Evolutionary conservation across 2,113 vertebrate genomes (phyloP), one percentile per base, ranked within the genome.

Genomic region (Megalops atlanticus): DNA sequence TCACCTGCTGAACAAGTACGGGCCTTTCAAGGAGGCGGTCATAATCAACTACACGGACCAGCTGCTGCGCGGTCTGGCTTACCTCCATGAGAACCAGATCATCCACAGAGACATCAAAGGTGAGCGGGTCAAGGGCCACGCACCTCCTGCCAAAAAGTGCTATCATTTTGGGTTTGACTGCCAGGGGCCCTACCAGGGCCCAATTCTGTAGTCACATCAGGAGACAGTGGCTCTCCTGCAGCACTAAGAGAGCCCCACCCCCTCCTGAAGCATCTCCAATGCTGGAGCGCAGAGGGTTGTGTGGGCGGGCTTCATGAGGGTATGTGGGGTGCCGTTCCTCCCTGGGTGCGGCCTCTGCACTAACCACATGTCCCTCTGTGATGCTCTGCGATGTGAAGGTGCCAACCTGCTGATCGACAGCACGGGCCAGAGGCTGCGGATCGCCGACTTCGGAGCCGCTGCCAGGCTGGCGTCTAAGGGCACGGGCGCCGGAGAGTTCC

Each of bases 41-140:
- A 90, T 96, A 82, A 91, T 96, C 89, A 96, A 96, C 90, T 97
- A 97, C 40, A 95, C 94, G 38, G 95, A 96, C 68, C 96, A 97
- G 35, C 89, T 97, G 68, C 91, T 97, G 83, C 94, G 95, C 74
- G 96, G 96, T 81, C 95, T 97, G 80, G 91, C 96, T 3, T 97
- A 97, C 86, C 95, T 97, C 73, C 96, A 97, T 41, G 96, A 96
- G 87, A 97, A 97, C 85, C 96, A 96, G 90, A 96, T 97, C 86
- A 97, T 97, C 85, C 96, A 97, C 52, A 93, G 96, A 84, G 96
- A 97, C 91, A 96, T 97, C 89, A 97, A 97, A 95, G 96, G 96
- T 97, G 81, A 87, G 87, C 24, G 78, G 77, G 69, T 82, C 73
- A 77, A 70, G 77, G 69, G 40, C 24, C 40, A 82, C n/a, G n/a